Base-by-base conservation (phyloP, 1,140 invertebrate genomes). In the Diabrotica virgifera region DNA sequence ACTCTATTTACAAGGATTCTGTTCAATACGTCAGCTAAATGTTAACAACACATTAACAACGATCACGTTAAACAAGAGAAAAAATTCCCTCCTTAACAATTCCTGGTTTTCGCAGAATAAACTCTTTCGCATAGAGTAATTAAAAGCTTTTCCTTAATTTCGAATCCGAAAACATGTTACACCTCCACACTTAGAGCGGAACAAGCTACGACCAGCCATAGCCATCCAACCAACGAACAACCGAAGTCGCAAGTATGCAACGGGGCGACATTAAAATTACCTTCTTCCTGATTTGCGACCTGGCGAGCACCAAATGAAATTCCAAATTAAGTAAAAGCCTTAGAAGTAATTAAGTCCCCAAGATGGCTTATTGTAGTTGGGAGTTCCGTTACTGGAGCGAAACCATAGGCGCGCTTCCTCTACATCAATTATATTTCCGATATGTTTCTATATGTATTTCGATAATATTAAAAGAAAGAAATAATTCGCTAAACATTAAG, bases 281-380 rank as follows among this genome's bases (percentile, higher is more conserved):
- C 74, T 74, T 70, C 72, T 72, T 76, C 70, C 73, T 76, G 76
- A 77, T 76, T 77, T 76, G 76, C 76, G 75, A 76, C 71, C 70
- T 74, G 73, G 74, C 67, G 66, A 67, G 68, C 64, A 66, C 59
- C 70, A 76, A 74, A 77, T 77, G 76, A 77, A 77, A 77, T 77
- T 77, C 74, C 75, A 74, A 74, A 77, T 76, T 73, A 74, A 74
- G 74, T 70, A 71, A 46, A 46, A 69, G 69, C 70, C 67, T 67
- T 64, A 60, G 63, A 59, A 62, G 72, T 59, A 75, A 76, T 77
- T 77, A 73, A 72, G 72, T 68, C 67, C 63, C 60, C 63, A 66
- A 74, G 74, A 75, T 74, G 66, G 74, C 76, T 77, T 75, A 77
- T 77, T 75, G 70, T 74, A 72, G 72, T 67, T 63, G 51, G 40